Percentiles rank a stretch among this genome's conserved stretches.
phyloP scores from a whole-genome alignment of 2,888 invertebrate species.

The Lasioglossum malachurum region DNA sequence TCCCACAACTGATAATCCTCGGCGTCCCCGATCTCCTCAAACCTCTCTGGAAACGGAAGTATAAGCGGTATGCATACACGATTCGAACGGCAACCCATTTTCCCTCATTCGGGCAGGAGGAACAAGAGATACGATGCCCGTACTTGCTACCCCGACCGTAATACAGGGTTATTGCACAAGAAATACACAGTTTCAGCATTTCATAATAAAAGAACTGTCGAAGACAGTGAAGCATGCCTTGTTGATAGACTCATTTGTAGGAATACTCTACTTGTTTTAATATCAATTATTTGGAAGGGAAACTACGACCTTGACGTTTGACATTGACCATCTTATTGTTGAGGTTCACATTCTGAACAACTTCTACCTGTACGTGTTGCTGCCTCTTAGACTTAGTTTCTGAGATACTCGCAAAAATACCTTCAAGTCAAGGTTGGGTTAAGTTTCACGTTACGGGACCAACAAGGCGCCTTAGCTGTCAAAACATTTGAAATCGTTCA shows the following conservation, averaged over 20 bases:
- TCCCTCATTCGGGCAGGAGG: slow-evolving; percentile 7
- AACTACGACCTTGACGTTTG: neutral
- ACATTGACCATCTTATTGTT: neutral
- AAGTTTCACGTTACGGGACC: no score
- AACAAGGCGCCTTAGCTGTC: no score
- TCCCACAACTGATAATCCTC: slow-evolving; percentile 42
- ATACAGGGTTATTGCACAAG: neutral
- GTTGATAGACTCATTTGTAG: neutral
- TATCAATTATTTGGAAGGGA: neutral
- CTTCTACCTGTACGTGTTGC: no score
- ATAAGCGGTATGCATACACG: slow-evolving; percentile 46
- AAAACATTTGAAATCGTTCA: no score
- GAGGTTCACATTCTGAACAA: neutral
- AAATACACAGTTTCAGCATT: neutral
- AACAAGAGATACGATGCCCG: slow-evolving; percentile 3
- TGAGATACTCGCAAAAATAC: neutral
- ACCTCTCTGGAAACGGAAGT: slow-evolving; percentile 61
- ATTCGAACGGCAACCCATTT: slow-evolving; percentile 19
- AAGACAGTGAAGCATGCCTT: neutral
- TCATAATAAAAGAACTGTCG: neutral
- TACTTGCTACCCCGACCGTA: slow-evolving; percentile 7
- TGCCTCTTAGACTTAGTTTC: neutral
- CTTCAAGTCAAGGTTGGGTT: no score
- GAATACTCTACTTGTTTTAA: neutral
- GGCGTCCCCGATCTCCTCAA: slow-evolving; percentile 21